Evolutionary conservation across 23 tunicate genomes (phyloP).

Genomic region (Phallusia fumigata): DNA sequence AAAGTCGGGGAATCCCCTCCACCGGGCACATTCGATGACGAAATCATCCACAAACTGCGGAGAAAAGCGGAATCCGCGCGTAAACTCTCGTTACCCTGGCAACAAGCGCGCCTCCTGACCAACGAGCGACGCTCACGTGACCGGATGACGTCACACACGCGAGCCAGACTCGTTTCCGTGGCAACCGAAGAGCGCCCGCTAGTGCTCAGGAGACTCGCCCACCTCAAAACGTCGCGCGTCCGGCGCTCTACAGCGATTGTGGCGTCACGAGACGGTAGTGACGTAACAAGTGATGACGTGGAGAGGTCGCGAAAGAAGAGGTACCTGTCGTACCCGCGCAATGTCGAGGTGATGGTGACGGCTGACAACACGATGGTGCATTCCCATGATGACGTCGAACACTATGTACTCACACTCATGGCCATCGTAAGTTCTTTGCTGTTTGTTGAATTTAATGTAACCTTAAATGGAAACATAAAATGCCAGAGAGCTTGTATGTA

Average conservation of each 20-base stretch:
- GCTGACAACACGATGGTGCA: conserved; percentile 65
- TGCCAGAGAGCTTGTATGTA: too few species aligned
- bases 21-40: background rate
- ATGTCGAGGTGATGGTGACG: conserved; percentile 92
- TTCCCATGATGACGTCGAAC: conserved; percentile 73
- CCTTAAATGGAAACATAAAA: too few species aligned
- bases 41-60: background rate
- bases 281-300: conserved; percentile 7
- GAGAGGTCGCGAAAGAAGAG: conserved; percentile 52
- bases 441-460: background rate
- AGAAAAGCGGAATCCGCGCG: background rate
- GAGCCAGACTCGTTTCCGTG: background rate
- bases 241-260: background rate
- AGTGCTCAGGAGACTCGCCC: background rate
- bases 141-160: background rate
- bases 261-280: background rate
- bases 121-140: conserved; percentile 1
- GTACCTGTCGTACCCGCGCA: conserved; percentile 60
- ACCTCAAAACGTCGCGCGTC: background rate
- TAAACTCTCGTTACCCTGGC: background rate
- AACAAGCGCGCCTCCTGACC: background rate
- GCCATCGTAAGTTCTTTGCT: conserved; percentile 75
- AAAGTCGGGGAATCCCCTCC: background rate
- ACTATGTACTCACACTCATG: conserved; percentile 85
- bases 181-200: background rate